A percentile compares a stretch with the other conserved stretches of the same genome.
Evolutionary conservation across 2,113 vertebrate species (phyloP).

Genomic region (Caranx melampygus): DNA sequence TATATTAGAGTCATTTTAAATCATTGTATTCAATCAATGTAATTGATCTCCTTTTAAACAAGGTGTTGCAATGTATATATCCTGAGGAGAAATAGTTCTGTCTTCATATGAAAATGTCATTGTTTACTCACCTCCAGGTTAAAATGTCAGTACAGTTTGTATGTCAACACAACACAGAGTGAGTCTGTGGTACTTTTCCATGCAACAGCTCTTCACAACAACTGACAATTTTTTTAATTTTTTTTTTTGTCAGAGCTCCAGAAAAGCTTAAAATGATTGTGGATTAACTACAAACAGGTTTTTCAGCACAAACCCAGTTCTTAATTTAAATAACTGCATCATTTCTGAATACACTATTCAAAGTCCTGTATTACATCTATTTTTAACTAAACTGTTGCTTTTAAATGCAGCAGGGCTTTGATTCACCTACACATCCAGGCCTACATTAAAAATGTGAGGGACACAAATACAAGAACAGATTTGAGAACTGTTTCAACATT

Average conservation of each 20-base stretch:
- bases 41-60: neutral
- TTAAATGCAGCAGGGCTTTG: neutral
- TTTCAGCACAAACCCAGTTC: neutral
- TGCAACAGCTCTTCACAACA: neutral
- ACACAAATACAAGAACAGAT: neutral
- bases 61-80: neutral
- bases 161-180: neutral
- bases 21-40: neutral
- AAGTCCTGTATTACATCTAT: too few species aligned
- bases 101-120: neutral
- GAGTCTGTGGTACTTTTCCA: neutral
- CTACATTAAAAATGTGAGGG: neutral
- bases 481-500: neutral
- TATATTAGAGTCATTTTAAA: conserved; percentile 51
- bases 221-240: neutral
- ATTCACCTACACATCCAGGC: neutral
- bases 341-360: too few species aligned
- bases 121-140: conserved; percentile 8
- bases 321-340: too few species aligned
- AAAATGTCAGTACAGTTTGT: conserved; percentile 1
- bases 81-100: neutral
- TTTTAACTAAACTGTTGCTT: neutral
- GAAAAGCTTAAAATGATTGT: neutral
- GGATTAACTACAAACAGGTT: neutral
- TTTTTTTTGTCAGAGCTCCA: too few species aligned